phyloP scores from a whole-genome alignment of 92 coral and sea anemone genomes.

The Blastomussa wellsi region DNA sequence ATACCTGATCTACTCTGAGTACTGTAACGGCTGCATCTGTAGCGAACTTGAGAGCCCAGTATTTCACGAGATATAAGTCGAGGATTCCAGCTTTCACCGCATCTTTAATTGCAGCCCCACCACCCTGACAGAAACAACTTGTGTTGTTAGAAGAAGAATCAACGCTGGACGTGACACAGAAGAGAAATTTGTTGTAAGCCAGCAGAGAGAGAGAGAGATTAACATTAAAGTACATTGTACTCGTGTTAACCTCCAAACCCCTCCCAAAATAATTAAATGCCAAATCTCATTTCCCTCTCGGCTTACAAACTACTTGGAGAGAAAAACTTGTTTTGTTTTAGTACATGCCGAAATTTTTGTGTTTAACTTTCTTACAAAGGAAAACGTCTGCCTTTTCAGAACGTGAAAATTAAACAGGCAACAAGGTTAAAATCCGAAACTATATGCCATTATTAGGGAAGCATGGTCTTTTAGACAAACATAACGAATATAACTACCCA shows the following conservation, averaged over 20 bases:
- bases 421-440: no score
- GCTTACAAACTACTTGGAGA: neutral
- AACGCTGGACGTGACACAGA: neutral
- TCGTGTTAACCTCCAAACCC: neutral
- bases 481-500: no score
- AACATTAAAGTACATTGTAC: neutral
- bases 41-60: slow-evolving; percentile 91
- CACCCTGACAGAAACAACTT: slow-evolving; percentile 53
- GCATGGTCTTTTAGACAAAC: no score
- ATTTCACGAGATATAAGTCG: slow-evolving; percentile 75
- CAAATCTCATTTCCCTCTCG: neutral
- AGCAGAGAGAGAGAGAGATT: neutral
- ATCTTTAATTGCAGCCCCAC: slow-evolving; percentile 85
- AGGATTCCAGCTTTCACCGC: slow-evolving; percentile 82
- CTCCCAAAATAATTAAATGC: neutral
- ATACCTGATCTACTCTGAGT: slow-evolving; percentile 94
- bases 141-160: neutral
- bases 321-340: no score
- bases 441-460: no score
- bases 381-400: no score
- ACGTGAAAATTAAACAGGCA: no score
- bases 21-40: slow-evolving; percentile 91
- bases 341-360: no score
- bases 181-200: neutral
- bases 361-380: no score